Conservation (phyloP, 2,888 invertebrate species). For the Psylliodes chrysocephalus region DNA sequence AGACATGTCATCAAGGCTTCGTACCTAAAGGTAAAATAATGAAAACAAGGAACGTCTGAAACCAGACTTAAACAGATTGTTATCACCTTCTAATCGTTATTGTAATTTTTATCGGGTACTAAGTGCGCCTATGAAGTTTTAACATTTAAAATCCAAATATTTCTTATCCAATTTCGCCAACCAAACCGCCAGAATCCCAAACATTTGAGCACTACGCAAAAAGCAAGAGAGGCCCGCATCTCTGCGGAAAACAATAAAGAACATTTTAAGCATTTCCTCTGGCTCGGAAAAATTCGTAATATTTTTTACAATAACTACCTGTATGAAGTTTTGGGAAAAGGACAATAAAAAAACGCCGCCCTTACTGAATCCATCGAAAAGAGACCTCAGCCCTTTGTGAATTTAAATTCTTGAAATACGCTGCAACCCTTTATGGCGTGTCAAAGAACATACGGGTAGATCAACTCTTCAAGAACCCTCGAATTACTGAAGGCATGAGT, state of each 20-base stretch:
- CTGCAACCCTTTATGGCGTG: constrained; percentile 38
- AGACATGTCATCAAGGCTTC: too few relatives aligned
- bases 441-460: constrained; percentile 44
- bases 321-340: constrained; percentile 26
- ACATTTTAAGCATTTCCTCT: constrained; percentile 19
- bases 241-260: constrained; percentile 20
- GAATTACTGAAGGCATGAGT: not conserved
- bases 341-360: constrained; percentile 34
- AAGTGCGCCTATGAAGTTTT: too few relatives aligned
- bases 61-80: too few relatives aligned
- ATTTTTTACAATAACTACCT: constrained; percentile 42
- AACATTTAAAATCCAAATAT: too few relatives aligned
- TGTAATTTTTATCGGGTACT: too few relatives aligned
- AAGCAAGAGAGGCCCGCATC: constrained; percentile 10
- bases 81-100: too few relatives aligned
- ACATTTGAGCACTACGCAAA: not conserved
- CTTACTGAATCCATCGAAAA: constrained; percentile 31
- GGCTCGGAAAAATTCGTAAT: constrained; percentile 31
- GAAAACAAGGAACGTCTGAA: too few relatives aligned
- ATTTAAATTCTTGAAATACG: constrained; percentile 45
- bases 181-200: constrained; percentile 1
- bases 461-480: constrained; percentile 35
- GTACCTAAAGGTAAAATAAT: too few relatives aligned
- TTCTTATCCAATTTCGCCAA: not conserved
- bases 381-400: constrained; percentile 45